Evolutionary conservation across 2,797 vertebrate genomes (phyloP).

Genomic region (Neosalanx taihuensis): DNA sequence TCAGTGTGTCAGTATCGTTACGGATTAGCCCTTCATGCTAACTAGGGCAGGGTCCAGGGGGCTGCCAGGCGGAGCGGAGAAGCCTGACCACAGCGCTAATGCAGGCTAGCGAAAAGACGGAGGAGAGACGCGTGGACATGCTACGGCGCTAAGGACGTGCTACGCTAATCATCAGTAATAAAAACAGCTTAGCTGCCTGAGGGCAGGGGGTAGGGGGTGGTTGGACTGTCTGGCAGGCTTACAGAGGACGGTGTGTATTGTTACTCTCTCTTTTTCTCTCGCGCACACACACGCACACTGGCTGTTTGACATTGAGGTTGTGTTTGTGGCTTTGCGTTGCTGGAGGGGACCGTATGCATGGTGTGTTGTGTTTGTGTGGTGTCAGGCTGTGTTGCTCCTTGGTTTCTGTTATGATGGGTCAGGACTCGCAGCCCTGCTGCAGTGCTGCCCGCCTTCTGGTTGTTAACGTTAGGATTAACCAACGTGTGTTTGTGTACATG

Average conservation of each 20-base stretch:
- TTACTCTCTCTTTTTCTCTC: constrained; percentile 29
- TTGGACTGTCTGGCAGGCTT: background rate
- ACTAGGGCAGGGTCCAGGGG: constrained; percentile 19
- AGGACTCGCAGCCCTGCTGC: too few relatives aligned
- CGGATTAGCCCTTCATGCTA: constrained; percentile 29
- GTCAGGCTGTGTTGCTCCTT: constrained; percentile 4
- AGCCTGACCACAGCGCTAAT: constrained; percentile 44
- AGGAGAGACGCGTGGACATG: constrained; percentile 37
- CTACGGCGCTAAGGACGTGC: constrained; percentile 43
- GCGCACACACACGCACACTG: constrained; percentile 38
- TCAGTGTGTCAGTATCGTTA: constrained; percentile 47
- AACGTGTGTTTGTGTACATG: background rate
- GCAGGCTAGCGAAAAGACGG: constrained; percentile 15
- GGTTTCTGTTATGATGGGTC: background rate
- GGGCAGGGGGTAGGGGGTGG: too few relatives aligned
- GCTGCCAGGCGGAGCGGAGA: constrained; percentile 21
- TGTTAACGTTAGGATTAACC: background rate
- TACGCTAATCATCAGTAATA: constrained; percentile 49
- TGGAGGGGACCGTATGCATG: constrained; percentile 11
- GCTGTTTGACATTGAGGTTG: constrained; percentile 32
- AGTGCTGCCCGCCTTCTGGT: background rate
- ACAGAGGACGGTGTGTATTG: constrained; percentile 30
- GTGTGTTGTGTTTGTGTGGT: constrained; percentile 23
- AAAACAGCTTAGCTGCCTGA: constrained; percentile 40
- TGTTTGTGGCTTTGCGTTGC: constrained; percentile 11